Evolutionary conservation across 2,113 vertebrate species (phyloP).

Genomic region (Coreoperca whiteheadi): DNA sequence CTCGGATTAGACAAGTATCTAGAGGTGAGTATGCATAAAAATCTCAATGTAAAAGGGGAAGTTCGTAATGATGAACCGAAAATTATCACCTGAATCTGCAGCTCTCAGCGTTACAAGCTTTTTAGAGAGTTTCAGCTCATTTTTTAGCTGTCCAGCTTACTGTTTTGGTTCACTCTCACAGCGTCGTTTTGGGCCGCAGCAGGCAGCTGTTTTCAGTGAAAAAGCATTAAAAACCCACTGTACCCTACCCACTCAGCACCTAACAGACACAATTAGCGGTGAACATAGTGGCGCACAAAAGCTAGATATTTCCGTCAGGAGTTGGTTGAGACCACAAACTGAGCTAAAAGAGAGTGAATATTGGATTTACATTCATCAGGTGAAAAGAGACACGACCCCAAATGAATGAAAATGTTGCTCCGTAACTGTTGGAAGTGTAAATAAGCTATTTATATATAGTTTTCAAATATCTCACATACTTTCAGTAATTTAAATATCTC

Average conservation of each 20-base stretch:
- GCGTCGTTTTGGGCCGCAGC: neutral
- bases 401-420: too few species aligned
- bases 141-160: neutral
- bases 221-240: too few species aligned
- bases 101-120: neutral
- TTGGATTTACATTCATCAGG: too few species aligned
- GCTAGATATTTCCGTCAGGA: neutral
- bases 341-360: too few species aligned
- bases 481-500: neutral
- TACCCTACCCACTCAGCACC: neutral
- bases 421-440: too few species aligned
- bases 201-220: neutral
- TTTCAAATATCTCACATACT: neutral
- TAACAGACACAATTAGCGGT: neutral
- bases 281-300: neutral
- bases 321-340: neutral
- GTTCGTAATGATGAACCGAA: neutral
- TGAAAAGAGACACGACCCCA: too few species aligned
- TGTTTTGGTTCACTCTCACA: neutral
- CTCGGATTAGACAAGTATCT: constrained; percentile 93
- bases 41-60: neutral
- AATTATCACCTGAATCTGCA: neutral
- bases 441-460: neutral
- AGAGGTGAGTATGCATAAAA: constrained; percentile 83
- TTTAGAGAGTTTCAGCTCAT: neutral